Base-by-base conservation (phyloP, 1,140 invertebrate species). In the Drosophila nikananu region DNA sequence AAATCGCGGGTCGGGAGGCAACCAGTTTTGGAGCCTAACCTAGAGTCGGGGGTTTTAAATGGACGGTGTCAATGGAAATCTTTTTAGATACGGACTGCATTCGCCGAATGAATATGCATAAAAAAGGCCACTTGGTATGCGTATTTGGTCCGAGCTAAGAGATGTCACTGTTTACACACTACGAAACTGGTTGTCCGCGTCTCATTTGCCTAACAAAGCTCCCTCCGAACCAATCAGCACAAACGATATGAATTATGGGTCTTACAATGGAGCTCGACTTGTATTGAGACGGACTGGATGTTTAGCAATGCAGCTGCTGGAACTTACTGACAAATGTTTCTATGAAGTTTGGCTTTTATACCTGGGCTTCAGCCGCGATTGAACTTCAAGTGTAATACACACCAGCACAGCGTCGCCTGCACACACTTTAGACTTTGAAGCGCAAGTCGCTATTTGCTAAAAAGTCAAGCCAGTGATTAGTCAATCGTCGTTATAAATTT, bases 301-400 rank as follows among this genome's bases (percentile, higher is more conserved):
- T 73, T 74, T 46, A 81, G 62, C 80, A 75, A 52, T 78, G 74
- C 75, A 84, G 73, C 57, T 75, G 82, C 86, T 90, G 63, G 46
- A 89, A 76, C 86, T 72, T 84, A 87, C 84, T 87, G 86, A 79
- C 62, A 72, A 87, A 80, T 62, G 63, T 79, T 60, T 84, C 84
- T 72, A 81, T 78, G 84, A 58, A 65, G 77, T 79, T 57, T 83
- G 48, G 84, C 84, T 87, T 87, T 87, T 87, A 87, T 87, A 87
- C 84, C 67, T 68, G 64, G 57, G 32, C 74, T 48, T 37, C 49
- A 17, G 52, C 57, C 32, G 68, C 66, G 75, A 79, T 79, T 78
- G 75, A 79, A 72, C 66, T 79, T 79, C 76, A 79, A 64, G 66
- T 79, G 75, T 78, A 78, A 59, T 71, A 79, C 54, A 59, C 32